Evolutionary conservation across 2,113 vertebrate species (phyloP).

Genomic region (Pseudorasbora parva): DNA sequence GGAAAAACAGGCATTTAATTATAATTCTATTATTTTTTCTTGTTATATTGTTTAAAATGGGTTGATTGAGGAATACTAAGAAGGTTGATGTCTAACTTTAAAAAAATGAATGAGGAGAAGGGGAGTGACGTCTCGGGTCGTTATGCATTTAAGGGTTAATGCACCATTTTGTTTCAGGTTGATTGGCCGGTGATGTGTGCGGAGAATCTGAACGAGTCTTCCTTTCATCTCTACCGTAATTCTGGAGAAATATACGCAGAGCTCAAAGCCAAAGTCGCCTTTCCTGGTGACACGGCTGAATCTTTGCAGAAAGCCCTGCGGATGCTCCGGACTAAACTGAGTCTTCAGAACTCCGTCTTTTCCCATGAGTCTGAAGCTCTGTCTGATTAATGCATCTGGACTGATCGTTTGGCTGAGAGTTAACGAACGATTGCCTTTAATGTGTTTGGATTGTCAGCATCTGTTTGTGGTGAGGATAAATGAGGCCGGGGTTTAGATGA

Average conservation of each 20-base stretch:
- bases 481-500: too few relatives aligned
- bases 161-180: constrained; percentile 56
- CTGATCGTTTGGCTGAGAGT: background rate
- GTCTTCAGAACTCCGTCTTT: constrained; percentile 38
- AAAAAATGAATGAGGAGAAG: too few relatives aligned
- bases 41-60: too few relatives aligned
- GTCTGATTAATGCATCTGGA: background rate
- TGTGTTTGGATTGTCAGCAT: background rate
- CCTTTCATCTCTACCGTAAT: constrained; percentile 54
- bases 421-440: background rate
- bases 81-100: too few relatives aligned
- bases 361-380: too few relatives aligned
- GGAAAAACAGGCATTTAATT: too few relatives aligned
- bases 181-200: constrained; percentile 57
- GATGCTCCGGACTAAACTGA: constrained; percentile 44
- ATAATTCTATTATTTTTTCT: too few relatives aligned
- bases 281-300: constrained; percentile 31
- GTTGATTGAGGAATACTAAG: too few relatives aligned
- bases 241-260: constrained; percentile 52
- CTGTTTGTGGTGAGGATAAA: too few relatives aligned
- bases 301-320: constrained; percentile 23
- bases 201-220: constrained; percentile 31
- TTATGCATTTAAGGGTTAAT: too few relatives aligned
- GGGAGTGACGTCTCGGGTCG: too few relatives aligned
- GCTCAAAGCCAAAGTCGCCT: constrained; percentile 56